Evolutionary conservation across 35 echinoderm and acorn worm genomes (phyloP), one percentile per base, ranked within the genome.

Genomic region (Diadema setosum): DNA sequence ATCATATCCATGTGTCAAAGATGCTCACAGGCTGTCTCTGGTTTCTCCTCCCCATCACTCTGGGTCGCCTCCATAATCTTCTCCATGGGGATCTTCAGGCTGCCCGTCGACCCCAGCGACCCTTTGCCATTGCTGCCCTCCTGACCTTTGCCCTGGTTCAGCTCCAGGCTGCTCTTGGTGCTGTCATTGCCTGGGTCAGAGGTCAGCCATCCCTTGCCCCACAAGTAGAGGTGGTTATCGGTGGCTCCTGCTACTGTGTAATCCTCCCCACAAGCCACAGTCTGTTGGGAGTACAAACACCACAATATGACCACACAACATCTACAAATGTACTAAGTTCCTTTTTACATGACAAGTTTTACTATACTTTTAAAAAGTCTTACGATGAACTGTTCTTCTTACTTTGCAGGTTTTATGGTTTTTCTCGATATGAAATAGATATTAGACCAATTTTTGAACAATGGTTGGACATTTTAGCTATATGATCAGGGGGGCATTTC

Each of bases 201-300:
- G 52, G 60, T 63, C 64, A 34, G 52, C 81, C 81, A 85, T 17
- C 96, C 96, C 56, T 84, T 94, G 56, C 92, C 96, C 96, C 96
- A 98, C 81, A 98, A 83, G 86, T 89, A 94, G 5, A 98, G 70
- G 3, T 45, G 49, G 27, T 98, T 94, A 29, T 94, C 90, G 2
- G 84, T 86, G 20, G 92, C 91, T 42, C 96, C 96, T 82, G 85
- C 85, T 18, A 98, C 92, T 21, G 96, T 98, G 40, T 95, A 98
- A 29, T 82, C 46, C 33, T 98, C 92, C 57, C 96, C 93, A 87
- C 92, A 98, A 15, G 96, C 81, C 26, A 94, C 89, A 33, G 89
- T 92, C 92, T 97, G 49, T 55, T 16, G 37, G 18, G 8, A 34
- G 27, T 67, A n/a, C n/a, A n/a, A n/a, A n/a, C n/a, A n/a, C n/a